Conservation (phyloP, 2,888 invertebrate genomes). For the Noctua janthina region DNA sequence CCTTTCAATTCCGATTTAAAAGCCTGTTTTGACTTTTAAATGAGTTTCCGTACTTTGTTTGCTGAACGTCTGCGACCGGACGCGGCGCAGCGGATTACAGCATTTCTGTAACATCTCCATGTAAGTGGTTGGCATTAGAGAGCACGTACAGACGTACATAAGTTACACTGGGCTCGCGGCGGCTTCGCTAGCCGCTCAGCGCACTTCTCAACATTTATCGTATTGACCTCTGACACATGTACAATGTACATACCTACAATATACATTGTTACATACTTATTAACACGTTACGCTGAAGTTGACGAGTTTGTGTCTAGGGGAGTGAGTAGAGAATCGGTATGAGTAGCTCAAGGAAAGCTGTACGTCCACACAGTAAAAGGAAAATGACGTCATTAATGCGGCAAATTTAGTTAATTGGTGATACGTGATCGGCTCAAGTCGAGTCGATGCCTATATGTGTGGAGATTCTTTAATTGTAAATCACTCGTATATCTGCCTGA, state of each 20-base stretch:
- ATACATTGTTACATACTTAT: background rate
- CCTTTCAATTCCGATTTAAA: background rate
- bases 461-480: background rate
- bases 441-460: background rate
- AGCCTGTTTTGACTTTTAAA: constrained; percentile 23
- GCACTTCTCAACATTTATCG: background rate
- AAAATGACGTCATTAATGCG: background rate
- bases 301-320: background rate
- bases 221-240: background rate
- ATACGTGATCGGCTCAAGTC: background rate
- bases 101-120: constrained; percentile 13
- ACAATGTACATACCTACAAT: no score
- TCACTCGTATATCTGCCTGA: background rate
- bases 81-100: constrained; percentile 26
- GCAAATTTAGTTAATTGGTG: background rate
- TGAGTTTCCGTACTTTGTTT: background rate
- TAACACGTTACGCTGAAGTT: background rate
- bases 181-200: background rate
- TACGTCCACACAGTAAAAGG: background rate
- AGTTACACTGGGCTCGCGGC: background rate
- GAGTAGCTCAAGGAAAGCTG: background rate
- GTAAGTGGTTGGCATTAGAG: constrained; percentile 20
- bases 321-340: background rate
- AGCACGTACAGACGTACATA: background rate
- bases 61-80: constrained; percentile 1